These are phyloP conservation scores for Galaxea fascicularis DNA, from an alignment of 92 coral and sea anemone genomes.

Conservation along the genomic window DNA sequence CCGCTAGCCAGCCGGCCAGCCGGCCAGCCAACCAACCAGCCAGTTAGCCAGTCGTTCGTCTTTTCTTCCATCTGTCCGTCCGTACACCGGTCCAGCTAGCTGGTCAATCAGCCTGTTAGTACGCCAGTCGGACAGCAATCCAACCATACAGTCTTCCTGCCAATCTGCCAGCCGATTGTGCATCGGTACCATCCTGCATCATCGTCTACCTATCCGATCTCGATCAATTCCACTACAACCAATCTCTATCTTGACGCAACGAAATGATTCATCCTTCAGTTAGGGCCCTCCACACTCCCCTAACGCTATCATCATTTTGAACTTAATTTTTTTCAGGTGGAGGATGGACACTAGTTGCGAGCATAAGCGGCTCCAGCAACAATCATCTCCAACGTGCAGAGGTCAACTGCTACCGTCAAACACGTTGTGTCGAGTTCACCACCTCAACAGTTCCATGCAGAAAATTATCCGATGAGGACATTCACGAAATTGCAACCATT, in stretches of 20 bases:
- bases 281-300: too few species aligned
- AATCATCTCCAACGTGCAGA: neutral
- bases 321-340: neutral
- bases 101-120: too few species aligned
- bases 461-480: conserved; percentile 21
- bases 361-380: conserved; percentile 2
- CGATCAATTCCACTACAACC: too few species aligned
- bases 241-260: too few species aligned
- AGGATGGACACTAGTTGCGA: conserved; percentile 15
- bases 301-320: too few species aligned
- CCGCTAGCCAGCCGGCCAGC: neutral
- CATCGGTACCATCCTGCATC: too few species aligned
- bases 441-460: neutral
- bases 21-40: neutral
- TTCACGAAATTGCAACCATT: conserved; percentile 15
- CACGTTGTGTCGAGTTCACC: conserved; percentile 22
- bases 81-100: neutral
- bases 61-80: neutral
- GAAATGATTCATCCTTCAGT: too few species aligned
- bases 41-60: too few species aligned
- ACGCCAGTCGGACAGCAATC: too few species aligned
- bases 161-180: too few species aligned
- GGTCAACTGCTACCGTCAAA: neutral
- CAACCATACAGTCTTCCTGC: too few species aligned
- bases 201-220: too few species aligned